phyloP scores from a whole-genome alignment of 2,797 vertebrate genomes.

The Cercopithecus diana region DNA sequence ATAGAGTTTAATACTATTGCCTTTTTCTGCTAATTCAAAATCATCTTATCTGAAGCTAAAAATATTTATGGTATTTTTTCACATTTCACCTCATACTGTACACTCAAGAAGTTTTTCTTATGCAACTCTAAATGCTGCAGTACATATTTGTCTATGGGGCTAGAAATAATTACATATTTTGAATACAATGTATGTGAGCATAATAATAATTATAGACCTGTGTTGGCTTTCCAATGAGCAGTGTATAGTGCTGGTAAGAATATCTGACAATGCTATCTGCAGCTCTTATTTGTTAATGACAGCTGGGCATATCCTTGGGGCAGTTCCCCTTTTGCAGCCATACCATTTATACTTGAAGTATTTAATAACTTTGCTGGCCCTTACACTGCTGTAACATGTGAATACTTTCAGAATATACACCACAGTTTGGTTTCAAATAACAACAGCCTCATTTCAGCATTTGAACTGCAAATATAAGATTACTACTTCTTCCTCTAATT shows the following conservation, averaged over 20 bases:
- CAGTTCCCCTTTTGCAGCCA: neutral
- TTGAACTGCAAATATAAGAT: conserved; percentile 28
- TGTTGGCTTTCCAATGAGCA: conserved; percentile 31
- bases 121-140: conserved; percentile 30
- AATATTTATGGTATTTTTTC: neutral
- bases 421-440: neutral
- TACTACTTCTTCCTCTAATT: conserved; percentile 54
- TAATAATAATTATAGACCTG: conserved; percentile 68
- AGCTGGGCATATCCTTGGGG: neutral
- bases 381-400: conserved; percentile 14
- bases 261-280: conserved; percentile 36
- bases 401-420: neutral
- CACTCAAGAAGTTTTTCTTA: conserved; percentile 52
- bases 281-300: conserved; percentile 47
- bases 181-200: conserved; percentile 61
- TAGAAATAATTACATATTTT: conserved; percentile 72
- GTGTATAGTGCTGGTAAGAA: neutral
- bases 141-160: conserved; percentile 19
- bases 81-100: conserved; percentile 23
- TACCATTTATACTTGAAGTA: neutral
- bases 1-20: neutral
- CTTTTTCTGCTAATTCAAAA: conserved; percentile 36
- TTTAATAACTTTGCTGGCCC: neutral
- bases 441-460: neutral
- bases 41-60: conserved; percentile 40